Conservation (phyloP, 2,888 invertebrate genomes). For the Scaptodrosophila latifasciaeformis region DNA sequence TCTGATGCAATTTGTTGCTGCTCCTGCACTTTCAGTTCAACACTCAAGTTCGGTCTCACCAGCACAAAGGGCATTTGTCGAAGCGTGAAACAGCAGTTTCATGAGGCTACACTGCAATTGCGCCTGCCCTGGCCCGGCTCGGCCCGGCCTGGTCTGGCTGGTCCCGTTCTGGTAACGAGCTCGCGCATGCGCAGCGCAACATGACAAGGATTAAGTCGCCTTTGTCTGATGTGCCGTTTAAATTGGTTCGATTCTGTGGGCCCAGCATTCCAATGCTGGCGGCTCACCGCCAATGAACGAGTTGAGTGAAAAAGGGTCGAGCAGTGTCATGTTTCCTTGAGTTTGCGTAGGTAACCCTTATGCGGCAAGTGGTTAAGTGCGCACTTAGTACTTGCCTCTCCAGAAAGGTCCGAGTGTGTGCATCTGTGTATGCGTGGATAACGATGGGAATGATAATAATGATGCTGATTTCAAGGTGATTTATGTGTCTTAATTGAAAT, state of each 20-base stretch:
- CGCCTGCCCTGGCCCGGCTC: not conserved
- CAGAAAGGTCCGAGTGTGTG: too few species aligned
- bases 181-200: slow-evolving; percentile 15
- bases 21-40: slow-evolving; percentile 27
- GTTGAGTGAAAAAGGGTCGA: slow-evolving; percentile 44
- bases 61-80: slow-evolving; percentile 55
- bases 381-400: slow-evolving; percentile 44
- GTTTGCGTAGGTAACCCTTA: slow-evolving; percentile 49
- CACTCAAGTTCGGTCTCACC: slow-evolving; percentile 11
- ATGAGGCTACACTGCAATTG: slow-evolving; percentile 51
- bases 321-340: slow-evolving; percentile 8
- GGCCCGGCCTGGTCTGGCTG: slow-evolving; percentile 1
- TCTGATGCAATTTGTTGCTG: slow-evolving; percentile 56
- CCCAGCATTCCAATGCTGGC: slow-evolving; percentile 13
- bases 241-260: slow-evolving; percentile 60
- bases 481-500: slow-evolving; percentile 68
- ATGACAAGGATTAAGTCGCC: slow-evolving; percentile 52
- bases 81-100: slow-evolving; percentile 67
- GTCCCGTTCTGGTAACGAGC: not conserved
- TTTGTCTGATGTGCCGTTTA: slow-evolving; percentile 48
- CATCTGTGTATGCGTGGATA: slow-evolving; percentile 33
- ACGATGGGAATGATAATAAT: slow-evolving; percentile 35
- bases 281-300: too few species aligned
- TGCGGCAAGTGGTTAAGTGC: slow-evolving; percentile 59
- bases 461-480: slow-evolving; percentile 57